These are phyloP conservation scores for Apoda limacodes DNA, from an alignment of 2,888 invertebrate species.

Conservation along the genomic window DNA sequence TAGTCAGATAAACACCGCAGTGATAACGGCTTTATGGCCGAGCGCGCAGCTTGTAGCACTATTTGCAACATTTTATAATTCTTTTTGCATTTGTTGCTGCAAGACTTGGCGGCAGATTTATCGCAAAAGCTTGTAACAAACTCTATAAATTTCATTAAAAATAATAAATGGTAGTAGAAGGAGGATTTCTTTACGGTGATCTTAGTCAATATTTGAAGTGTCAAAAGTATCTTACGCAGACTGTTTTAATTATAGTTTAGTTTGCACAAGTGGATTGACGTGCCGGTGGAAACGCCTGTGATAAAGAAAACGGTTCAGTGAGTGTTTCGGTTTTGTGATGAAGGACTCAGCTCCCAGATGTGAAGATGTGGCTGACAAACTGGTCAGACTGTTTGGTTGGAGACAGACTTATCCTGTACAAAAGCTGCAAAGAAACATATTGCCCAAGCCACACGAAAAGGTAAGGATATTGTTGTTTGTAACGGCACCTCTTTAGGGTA, in stretches of 20 bases:
- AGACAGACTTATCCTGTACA: constrained; percentile 84
- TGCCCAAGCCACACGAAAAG: constrained; percentile 57
- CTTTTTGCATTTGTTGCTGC: too few relatives aligned
- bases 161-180: too few relatives aligned
- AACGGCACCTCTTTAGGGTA: too few relatives aligned
- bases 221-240: too few relatives aligned
- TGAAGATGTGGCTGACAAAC: constrained; percentile 81
- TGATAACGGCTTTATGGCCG: constrained; percentile 49
- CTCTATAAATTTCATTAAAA: too few relatives aligned
- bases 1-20: constrained; percentile 48
- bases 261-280: not conserved
- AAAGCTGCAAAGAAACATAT: constrained; percentile 75
- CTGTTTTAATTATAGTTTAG: not conserved
- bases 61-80: too few relatives aligned
- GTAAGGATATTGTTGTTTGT: constrained; percentile 31
- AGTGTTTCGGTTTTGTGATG: constrained; percentile 49
- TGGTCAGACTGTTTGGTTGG: constrained; percentile 83
- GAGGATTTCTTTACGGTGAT: too few relatives aligned
- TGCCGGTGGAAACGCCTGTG: not conserved
- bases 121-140: too few relatives aligned
- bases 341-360: constrained; percentile 76
- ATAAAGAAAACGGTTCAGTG: too few relatives aligned
- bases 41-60: constrained; percentile 8
- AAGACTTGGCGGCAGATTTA: too few relatives aligned
- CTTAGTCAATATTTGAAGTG: too few relatives aligned